Percentiles rank a stretch among this genome's conserved stretches.
Conservation (phyloP, 2,113 vertebrate species). For the Macquaria australasica region DNA sequence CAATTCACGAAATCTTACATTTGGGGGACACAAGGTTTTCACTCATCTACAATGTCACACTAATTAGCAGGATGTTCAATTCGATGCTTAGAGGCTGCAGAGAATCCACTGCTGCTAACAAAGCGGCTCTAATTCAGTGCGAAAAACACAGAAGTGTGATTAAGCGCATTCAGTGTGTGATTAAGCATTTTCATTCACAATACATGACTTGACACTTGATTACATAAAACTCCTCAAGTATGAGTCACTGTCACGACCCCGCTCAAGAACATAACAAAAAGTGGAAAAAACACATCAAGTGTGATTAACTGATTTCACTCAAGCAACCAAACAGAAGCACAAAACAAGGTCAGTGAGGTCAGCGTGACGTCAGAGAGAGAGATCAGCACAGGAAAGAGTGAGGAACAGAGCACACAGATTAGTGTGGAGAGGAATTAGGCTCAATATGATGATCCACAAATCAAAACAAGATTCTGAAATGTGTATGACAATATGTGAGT, state of each 20-base stretch:
- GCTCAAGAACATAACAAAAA: constrained; percentile 8
- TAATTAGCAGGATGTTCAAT: constrained; percentile 24
- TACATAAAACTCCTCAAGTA: constrained; percentile 29
- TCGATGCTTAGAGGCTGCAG: neutral
- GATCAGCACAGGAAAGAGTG: neutral
- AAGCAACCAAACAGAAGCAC: neutral
- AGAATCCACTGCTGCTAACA: constrained; percentile 15
- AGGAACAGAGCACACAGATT: neutral
- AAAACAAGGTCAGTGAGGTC: constrained; percentile 1
- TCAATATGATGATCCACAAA: neutral
- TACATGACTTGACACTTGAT: constrained; percentile 45
- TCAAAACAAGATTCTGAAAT: neutral
- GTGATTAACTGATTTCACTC: neutral
- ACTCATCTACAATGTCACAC: neutral
- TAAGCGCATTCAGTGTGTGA: constrained; percentile 1
- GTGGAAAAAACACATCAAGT: neutral
- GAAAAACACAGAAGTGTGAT: constrained; percentile 37
- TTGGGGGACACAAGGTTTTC: neutral
- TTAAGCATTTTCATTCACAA: constrained; percentile 27
- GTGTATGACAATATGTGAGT: neutral
- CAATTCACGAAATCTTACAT: neutral
- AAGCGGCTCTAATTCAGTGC: constrained; percentile 44
- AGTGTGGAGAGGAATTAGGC: neutral
- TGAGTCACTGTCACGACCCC: neutral
- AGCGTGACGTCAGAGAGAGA: constrained; percentile 1